phyloP scores from a whole-genome alignment of 1,140 invertebrate genomes.

The Pantala flavescens region DNA sequence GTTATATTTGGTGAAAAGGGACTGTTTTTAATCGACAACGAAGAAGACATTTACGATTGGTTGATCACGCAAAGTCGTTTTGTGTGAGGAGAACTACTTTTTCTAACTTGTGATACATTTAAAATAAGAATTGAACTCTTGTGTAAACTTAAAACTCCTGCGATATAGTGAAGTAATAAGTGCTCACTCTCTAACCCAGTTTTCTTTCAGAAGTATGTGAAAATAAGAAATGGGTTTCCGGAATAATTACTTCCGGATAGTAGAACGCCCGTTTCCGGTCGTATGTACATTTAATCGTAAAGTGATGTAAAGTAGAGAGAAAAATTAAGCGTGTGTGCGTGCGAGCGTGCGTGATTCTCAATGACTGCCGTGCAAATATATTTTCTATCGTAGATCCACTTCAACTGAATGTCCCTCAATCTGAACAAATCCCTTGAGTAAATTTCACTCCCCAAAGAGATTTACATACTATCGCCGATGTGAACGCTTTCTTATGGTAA shows the following conservation, averaged over 20 bases:
- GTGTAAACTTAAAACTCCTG: background rate
- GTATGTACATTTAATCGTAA: too few relatives aligned
- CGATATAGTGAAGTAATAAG: background rate
- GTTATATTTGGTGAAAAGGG: background rate
- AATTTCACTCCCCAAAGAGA: too few relatives aligned
- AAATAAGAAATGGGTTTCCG: background rate
- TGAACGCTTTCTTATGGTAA: background rate
- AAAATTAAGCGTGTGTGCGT: background rate
- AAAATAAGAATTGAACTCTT: background rate
- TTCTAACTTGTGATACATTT: conserved; percentile 3
- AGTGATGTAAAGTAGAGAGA: too few relatives aligned
- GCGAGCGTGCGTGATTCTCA: background rate
- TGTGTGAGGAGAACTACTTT: background rate
- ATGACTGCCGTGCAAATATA: conserved; percentile 10
- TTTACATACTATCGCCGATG: background rate
- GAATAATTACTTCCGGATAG: too few relatives aligned
- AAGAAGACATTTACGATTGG: background rate
- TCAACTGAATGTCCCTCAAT: background rate
- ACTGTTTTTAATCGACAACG: background rate
- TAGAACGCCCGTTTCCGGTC: too few relatives aligned
- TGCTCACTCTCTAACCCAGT: background rate
- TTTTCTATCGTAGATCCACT: background rate
- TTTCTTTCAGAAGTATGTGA: conserved; percentile 3
- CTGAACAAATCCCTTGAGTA: background rate
- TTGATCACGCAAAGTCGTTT: background rate